Base-by-base conservation (phyloP, 1,140 invertebrate genomes). In the Agraylea sexmaculata region DNA sequence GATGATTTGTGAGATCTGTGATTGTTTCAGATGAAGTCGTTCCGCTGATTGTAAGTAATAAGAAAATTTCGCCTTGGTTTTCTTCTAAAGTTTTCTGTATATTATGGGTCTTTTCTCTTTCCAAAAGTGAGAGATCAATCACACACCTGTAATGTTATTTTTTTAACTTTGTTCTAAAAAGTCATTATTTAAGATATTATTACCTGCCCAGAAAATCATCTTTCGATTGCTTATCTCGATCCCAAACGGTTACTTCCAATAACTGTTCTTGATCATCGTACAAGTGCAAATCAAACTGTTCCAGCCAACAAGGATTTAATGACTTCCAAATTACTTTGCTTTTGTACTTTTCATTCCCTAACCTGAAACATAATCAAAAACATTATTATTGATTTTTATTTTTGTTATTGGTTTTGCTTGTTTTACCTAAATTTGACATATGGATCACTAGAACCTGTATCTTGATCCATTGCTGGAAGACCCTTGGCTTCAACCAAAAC, bases 261-360 rank as follows among this genome's bases (percentile, higher is more conserved):
- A 85, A 74, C 59, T 91, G 87, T 30, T 78, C 76, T 43, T 77
- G 62, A 47, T 93, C 90, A 51, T 96, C 89, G 59, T 88, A 98
- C 5, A 97, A 71, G 58, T 97, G 91, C 6, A 99, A 70, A 60
- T 98, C 92, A 59, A 98, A 97, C 62, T 97, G 92, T 56, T 99
- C 95, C 54, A 95, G 56, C 94, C 93, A 98, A 47, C 82, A 74
- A 10, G 91, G 87, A 60, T 79, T 83, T 22, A 86, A 59, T 0
- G 83, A 83, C 56, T 87, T 83, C 68, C 80, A 81, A 18, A 81
- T 71, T 42, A 91, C 86, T 68, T 96, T 93, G 58, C 88, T 95
- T 69, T 97, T 96, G 69, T 93, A 97, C 65, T 97, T 97, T 69
- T 99, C 94, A 54, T 85, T 89, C 45, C 91, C 92, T 55, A 99